These are phyloP conservation scores for Epsilonema sp. DNA, from an alignment of 2,888 invertebrate genomes.

Conservation along the genomic window DNA sequence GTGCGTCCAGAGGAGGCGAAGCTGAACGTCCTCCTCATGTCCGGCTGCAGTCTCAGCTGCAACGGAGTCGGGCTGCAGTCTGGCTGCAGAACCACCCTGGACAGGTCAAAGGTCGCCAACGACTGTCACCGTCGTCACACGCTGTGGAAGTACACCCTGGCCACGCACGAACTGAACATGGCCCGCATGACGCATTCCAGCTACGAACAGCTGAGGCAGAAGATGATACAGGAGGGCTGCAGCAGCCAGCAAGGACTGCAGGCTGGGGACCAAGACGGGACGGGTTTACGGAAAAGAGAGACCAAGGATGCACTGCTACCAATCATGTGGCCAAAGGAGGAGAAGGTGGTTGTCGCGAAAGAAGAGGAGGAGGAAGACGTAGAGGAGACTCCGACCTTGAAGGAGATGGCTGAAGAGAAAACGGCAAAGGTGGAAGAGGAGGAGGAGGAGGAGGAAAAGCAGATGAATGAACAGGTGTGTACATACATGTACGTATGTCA, in stretches of 20 bases:
- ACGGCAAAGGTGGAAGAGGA: slow-evolving; percentile 6
- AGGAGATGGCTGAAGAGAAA: neutral
- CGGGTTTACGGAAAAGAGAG: no score
- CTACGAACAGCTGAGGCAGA: slow-evolving; percentile 16
- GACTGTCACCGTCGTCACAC: neutral
- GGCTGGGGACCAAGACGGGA: no score
- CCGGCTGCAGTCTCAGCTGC: slow-evolving; percentile 11
- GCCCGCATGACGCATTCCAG: slow-evolving; percentile 21
- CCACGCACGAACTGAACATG: slow-evolving; percentile 12
- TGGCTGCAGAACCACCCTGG: neutral
- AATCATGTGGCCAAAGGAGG: no score
- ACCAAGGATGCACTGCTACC: no score
- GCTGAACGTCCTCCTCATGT: slow-evolving; percentile 16
- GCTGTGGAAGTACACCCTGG: neutral
- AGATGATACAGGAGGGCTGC: slow-evolving; percentile 7
- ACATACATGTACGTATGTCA: no score
- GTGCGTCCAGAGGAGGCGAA: slow-evolving; percentile 14
- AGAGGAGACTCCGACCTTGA: neutral
- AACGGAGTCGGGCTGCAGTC: neutral
- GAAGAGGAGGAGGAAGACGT: neutral
- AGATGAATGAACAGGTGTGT: no score
- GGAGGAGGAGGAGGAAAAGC: no score
- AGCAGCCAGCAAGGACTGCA: no score
- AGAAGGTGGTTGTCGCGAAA: no score
- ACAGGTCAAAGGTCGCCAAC: no score